A percentile compares a stretch with the other conserved stretches of the same genome.
These are phyloP conservation scores for Tenthredo distinguenda DNA, from an alignment of 2,888 invertebrate species.

Conservation along the genomic window DNA sequence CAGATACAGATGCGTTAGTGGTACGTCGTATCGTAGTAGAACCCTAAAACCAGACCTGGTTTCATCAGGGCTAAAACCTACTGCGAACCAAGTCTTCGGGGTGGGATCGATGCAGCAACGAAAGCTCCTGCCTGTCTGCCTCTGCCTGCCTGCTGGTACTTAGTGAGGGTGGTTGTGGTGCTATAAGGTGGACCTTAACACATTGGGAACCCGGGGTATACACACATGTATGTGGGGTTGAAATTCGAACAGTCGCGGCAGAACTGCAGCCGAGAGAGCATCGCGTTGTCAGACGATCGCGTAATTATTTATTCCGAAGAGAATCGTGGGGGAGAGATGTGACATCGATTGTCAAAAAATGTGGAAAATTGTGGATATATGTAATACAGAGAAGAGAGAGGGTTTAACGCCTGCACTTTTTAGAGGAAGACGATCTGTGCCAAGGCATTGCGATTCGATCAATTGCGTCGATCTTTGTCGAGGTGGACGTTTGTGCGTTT, in stretches of 20 bases:
- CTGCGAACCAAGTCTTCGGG: neutral
- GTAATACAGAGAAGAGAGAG: no score
- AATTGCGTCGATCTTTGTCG: no score
- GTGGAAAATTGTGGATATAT: no score
- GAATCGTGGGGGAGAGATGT: no score
- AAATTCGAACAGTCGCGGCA: neutral
- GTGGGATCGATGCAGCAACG: constrained; percentile 31
- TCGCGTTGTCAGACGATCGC: no score
- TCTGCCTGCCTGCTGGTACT: neutral
- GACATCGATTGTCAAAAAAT: no score
- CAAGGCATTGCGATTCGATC: no score
- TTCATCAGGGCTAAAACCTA: neutral
- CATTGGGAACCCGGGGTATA: neutral
- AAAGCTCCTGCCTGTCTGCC: neutral
- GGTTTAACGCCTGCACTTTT: no score
- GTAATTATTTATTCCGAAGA: no score
- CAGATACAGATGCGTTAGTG: no score
- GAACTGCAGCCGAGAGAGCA: neutral
- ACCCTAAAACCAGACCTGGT: constrained; percentile 9
- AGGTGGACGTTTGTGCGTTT: no score
- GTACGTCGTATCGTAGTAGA: neutral
- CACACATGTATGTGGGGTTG: neutral
- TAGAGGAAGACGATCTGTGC: no score
- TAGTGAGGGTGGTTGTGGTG: neutral
- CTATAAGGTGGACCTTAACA: neutral